phyloP scores from a whole-genome alignment of 2,797 vertebrate genomes.

The Hyperoplus lanceolatus region DNA sequence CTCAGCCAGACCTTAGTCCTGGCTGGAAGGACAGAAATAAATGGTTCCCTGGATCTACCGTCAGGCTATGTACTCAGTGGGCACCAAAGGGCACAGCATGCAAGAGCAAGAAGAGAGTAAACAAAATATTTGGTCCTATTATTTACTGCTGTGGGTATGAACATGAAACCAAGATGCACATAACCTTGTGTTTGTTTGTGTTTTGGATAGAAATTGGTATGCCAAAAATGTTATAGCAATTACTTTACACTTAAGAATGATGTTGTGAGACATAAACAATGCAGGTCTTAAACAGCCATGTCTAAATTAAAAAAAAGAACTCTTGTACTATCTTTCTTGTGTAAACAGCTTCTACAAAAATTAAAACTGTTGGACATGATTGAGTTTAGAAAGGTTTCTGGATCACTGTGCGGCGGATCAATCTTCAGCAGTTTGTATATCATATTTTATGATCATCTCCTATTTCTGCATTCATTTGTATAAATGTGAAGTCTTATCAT shows the following conservation, averaged over 20 bases:
- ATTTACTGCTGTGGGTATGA: neutral
- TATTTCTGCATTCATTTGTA: neutral
- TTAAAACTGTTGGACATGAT: neutral
- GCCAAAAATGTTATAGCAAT: no score
- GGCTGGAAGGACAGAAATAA: slow-evolving; percentile 12
- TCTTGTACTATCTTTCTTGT: neutral
- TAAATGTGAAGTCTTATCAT: neutral
- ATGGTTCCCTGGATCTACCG: neutral
- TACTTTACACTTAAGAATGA: no score
- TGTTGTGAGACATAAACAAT: neutral
- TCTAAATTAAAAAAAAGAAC: neutral
- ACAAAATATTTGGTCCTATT: neutral
- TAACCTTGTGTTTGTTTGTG: no score
- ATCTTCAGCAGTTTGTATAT: neutral
- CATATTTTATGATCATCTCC: neutral
- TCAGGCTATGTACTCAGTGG: neutral
- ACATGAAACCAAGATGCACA: neutral
- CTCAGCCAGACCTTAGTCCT: slow-evolving; percentile 3
- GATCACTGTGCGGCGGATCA: slow-evolving; percentile 18
- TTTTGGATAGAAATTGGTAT: no score
- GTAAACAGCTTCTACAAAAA: neutral
- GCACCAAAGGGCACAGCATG: neutral
- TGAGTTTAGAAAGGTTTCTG: slow-evolving; percentile 9
- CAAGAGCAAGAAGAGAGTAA: neutral
- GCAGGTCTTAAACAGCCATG: neutral